A percentile compares a stretch with the other conserved stretches of the same genome.
phyloP scores from a whole-genome alignment of 2,797 vertebrate species.

The Apodemus agrarius region DNA sequence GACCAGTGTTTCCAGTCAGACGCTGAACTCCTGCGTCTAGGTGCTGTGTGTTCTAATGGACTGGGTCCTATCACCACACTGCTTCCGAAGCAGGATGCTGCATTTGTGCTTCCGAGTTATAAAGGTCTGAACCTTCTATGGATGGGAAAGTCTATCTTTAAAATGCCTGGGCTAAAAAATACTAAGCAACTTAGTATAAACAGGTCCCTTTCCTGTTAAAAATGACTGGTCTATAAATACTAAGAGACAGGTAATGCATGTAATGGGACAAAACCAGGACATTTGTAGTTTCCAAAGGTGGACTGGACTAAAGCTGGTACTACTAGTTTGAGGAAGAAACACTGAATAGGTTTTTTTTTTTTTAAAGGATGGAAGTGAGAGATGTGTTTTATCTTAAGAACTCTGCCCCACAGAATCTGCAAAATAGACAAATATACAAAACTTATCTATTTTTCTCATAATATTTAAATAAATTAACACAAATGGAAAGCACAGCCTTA shows the following conservation, averaged over 20 bases:
- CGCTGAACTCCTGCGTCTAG: background rate
- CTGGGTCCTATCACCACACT: background rate
- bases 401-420: constrained; percentile 81
- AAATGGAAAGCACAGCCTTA: constrained; percentile 82
- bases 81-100: constrained; percentile 41
- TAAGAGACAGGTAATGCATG: background rate
- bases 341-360: constrained; percentile 76
- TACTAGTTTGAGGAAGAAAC: constrained; percentile 74
- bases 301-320: constrained; percentile 64
- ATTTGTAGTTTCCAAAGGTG: constrained; percentile 56
- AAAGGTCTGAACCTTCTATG: constrained; percentile 27
- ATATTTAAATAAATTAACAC: constrained; percentile 86
- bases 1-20: background rate
- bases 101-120: constrained; percentile 65
- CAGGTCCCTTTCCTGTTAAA: constrained; percentile 72
- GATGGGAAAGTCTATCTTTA: constrained; percentile 48
- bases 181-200: constrained; percentile 66
- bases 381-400: constrained; percentile 78
- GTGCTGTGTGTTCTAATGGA: constrained; percentile 14
- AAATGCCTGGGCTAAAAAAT: constrained; percentile 61
- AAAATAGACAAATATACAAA: constrained; percentile 85
- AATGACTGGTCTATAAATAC: constrained; percentile 61
- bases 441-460: constrained; percentile 80
- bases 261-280: constrained; percentile 38
- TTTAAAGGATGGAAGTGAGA: constrained; percentile 66